Evolutionary conservation across 1,140 invertebrate genomes (phyloP).

Genomic region (Eciton burchellii): DNA sequence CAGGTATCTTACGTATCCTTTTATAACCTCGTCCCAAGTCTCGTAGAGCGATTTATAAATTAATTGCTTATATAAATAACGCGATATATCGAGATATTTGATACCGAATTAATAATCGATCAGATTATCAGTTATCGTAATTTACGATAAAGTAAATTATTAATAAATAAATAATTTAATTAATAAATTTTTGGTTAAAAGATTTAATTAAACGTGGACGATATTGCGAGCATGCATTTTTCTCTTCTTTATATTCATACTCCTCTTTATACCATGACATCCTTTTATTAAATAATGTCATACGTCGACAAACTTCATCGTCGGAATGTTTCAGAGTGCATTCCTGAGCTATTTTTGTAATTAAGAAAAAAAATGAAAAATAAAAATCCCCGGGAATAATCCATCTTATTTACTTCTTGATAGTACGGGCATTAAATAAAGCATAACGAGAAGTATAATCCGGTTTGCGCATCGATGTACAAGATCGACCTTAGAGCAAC

Average conservation of each 20-base stretch:
- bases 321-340: background rate
- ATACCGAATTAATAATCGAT: slow-evolving; percentile 50
- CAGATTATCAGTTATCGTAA: background rate
- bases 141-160: too few species aligned
- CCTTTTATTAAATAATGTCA: slow-evolving; percentile 34
- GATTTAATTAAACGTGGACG: slow-evolving; percentile 39
- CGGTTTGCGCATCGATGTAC: background rate
- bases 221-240: slow-evolving; percentile 2
- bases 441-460: background rate
- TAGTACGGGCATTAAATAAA: background rate
- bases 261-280: slow-evolving; percentile 11
- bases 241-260: too few species aligned
- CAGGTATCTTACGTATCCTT: slow-evolving; percentile 3
- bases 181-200: too few species aligned
- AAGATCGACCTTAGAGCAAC: background rate
- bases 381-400: background rate
- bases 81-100: slow-evolving; percentile 37
- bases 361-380: background rate
- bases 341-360: too few species aligned
- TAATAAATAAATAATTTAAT: too few species aligned
- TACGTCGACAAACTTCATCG: slow-evolving; percentile 22
- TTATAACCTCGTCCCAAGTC: slow-evolving; percentile 4
- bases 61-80: slow-evolving; percentile 14
- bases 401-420: background rate
- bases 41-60: slow-evolving; percentile 37